Evolutionary conservation across 2,113 vertebrate species (phyloP).

Genomic region (Laticauda laticaudata): DNA sequence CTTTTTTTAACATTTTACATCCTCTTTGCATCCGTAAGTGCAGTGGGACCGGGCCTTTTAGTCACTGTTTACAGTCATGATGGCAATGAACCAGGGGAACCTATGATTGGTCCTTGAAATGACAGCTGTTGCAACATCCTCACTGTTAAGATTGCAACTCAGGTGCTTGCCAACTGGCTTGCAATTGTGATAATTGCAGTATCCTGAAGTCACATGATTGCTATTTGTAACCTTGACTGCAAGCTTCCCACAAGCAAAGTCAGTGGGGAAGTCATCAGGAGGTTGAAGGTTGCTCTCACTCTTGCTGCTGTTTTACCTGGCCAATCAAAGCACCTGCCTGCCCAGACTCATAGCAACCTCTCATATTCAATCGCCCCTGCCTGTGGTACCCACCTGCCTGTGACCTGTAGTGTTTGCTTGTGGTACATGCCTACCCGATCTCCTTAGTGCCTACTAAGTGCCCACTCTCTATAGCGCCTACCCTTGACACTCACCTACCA

Average conservation of each 20-base stretch:
- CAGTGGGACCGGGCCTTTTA: no score
- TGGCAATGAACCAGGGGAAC: not conserved
- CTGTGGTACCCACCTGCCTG: not conserved
- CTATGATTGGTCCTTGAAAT: not conserved
- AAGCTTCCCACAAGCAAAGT: not conserved
- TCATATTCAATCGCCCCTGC: not conserved
- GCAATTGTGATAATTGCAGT: not conserved
- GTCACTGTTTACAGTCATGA: not conserved
- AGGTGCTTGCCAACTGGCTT: not conserved
- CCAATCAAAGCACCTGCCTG: not conserved
- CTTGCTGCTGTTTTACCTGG: not conserved
- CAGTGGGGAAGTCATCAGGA: not conserved
- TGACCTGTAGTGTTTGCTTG: not conserved
- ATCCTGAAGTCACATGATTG: not conserved
- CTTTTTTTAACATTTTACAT: no score
- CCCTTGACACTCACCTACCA: not conserved
- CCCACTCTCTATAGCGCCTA: not conserved
- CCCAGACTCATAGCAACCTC: not conserved
- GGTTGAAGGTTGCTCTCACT: not conserved
- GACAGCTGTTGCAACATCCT: not conserved
- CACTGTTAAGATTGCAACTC: not conserved
- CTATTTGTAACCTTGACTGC: not conserved
- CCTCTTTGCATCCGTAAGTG: no score
- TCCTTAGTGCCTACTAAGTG: not conserved
- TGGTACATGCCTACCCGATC: not conserved